A percentile compares a stretch with the other conserved stretches of the same genome.
Evolutionary conservation across 2,888 invertebrate genomes (phyloP).

Genomic region (Philereme vetulata): DNA sequence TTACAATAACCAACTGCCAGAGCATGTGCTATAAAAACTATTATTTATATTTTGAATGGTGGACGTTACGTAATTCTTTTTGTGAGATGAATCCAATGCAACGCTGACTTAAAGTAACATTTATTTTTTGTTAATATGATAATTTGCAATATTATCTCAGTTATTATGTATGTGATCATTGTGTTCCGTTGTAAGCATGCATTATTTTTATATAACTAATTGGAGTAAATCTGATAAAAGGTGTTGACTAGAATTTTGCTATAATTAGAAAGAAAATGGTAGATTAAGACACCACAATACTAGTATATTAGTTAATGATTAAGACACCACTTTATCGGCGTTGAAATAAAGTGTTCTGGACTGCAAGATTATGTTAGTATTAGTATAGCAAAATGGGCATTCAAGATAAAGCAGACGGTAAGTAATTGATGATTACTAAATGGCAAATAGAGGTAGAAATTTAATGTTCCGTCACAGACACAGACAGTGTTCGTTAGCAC

Average conservation of each 20-base stretch:
- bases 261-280: neutral
- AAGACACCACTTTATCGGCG: too few relatives aligned
- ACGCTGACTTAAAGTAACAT: neutral
- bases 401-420: too few relatives aligned
- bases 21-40: too few relatives aligned
- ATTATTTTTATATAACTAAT: constrained; percentile 2
- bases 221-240: neutral
- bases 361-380: too few relatives aligned
- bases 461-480: too few relatives aligned
- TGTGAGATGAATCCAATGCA: neutral
- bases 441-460: too few relatives aligned
- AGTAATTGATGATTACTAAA: too few relatives aligned
- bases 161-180: constrained; percentile 12
- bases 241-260: neutral
- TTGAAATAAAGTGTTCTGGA: too few relatives aligned
- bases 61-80: neutral
- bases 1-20: too few relatives aligned
- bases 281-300: neutral
- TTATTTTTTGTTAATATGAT: neutral
- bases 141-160: constrained; percentile 12
- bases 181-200: constrained; percentile 11
- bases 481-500: too few relatives aligned
- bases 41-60: too few relatives aligned
- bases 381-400: too few relatives aligned
- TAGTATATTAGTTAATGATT: neutral